Evolutionary conservation across 2,113 vertebrate species (phyloP), one percentile per base, ranked within the genome.

Genomic region (Corydoras sp.): DNA sequence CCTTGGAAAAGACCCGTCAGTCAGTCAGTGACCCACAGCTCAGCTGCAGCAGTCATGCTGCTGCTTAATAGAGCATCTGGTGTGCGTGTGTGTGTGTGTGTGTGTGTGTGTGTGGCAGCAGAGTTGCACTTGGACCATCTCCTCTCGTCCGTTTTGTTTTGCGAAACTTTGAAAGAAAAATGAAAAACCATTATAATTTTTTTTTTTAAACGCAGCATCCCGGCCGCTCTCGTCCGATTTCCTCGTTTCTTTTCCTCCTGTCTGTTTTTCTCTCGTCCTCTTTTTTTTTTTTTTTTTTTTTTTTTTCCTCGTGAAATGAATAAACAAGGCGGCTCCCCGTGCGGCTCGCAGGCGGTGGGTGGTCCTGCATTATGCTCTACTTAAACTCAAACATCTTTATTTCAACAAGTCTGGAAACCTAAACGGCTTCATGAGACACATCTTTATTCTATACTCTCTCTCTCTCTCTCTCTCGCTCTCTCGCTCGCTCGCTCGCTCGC

Each of bases 1-100:
- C 81, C 79, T 79, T 65, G 82, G 68, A 84, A 74, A 77, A 78
- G 84, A 81, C 83, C 83, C 50, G 78, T 69, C 78, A 79, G 69
- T 83, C 83, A 53, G 78, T 69, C 78, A 79, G 69, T 83, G 85
- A 88, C 83, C 85, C 69, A 14, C 79, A 69, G 72, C 79, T 78
- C 85, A 86, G 86, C 85, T 86, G 84, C 81, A 77, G 63, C 67
- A 59, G 59, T 72, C 73, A 69, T 76, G 70, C 65, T 81, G 79
- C 55, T 84, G 79, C 63, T 76, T 78, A 78, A 74, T 72, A 62
- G 72, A 71, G 48, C 77, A 81, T 77, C 79, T 67, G 18, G 18
- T 24, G 74, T 74, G 68, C 75, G 54, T 75, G 55, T 69, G 73
- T 75, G 75, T 75, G 72, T 79, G 69, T 82, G 51, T 70, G 13